These are phyloP conservation scores for Phortica magna DNA, from an alignment of 2,888 invertebrate genomes.

Conservation along the genomic window DNA sequence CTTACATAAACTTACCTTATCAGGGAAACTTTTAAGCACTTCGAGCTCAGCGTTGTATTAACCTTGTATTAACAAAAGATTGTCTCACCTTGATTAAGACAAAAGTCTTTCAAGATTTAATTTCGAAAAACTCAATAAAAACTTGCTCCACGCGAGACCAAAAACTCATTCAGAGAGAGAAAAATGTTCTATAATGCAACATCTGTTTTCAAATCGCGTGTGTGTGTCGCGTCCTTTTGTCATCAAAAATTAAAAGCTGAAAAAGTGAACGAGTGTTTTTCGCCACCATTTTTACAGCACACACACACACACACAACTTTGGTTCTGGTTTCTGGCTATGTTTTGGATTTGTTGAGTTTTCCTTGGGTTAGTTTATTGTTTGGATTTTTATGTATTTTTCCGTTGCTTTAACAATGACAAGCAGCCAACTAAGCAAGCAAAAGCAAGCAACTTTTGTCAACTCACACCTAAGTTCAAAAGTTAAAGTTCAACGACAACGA, in stretches of 20 bases:
- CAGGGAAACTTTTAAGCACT: no score
- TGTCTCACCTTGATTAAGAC: background rate
- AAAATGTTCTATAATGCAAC: no score
- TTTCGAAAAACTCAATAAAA: background rate
- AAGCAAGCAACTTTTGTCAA: background rate
- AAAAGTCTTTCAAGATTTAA: constrained; percentile 1
- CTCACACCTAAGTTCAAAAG: constrained; percentile 28
- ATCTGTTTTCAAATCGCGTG: background rate
- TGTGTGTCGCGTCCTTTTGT: background rate
- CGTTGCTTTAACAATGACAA: background rate
- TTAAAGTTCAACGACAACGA: constrained; percentile 32
- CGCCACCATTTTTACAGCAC: background rate
- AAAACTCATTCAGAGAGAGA: no score
- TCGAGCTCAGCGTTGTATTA: no score
- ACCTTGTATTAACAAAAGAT: no score
- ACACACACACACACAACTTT: background rate
- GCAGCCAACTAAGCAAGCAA: background rate
- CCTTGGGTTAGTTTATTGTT: background rate
- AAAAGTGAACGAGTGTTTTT: constrained; percentile 3
- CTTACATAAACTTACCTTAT: no score
- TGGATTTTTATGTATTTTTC: background rate
- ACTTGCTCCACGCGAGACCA: no score
- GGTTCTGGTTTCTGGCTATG: constrained; percentile 1
- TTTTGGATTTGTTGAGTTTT: constrained; percentile 2
- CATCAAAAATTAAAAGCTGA: constrained; percentile 24